Conservation (phyloP, 2,888 invertebrate species). For the Chironomus riparius region DNA sequence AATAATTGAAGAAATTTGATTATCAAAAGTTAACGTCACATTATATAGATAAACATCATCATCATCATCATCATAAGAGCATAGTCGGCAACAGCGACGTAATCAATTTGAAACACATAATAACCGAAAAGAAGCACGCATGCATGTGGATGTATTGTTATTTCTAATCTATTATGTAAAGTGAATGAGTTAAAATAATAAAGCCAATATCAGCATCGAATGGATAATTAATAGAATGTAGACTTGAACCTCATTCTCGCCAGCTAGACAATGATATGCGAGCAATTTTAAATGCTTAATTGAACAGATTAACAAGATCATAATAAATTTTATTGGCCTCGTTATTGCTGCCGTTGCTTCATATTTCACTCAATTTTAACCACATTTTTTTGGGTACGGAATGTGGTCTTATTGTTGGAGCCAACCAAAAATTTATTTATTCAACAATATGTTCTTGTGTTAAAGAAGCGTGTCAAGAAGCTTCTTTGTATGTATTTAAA, state of each 20-base stretch:
- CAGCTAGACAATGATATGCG: neutral
- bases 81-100: neutral
- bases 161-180: too few species aligned
- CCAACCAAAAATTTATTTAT: neutral
- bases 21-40: neutral
- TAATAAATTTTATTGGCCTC: constrained; percentile 1
- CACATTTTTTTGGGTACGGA: neutral
- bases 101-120: neutral
- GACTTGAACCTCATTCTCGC: neutral
- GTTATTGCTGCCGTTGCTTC: neutral
- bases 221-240: neutral
- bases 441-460: neutral
- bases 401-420: neutral
- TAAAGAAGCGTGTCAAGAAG: neutral
- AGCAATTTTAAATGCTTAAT: neutral
- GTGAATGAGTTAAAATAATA: too few species aligned
- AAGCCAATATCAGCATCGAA: too few species aligned
- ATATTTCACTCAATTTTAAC: neutral
- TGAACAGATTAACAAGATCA: constrained; percentile 10
- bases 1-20: neutral
- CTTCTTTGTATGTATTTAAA: neutral
- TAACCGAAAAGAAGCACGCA: neutral
- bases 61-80: neutral
- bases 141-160: neutral
- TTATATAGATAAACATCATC: neutral